phyloP scores from a whole-genome alignment of 30 jellyfish, hydroid and myxozoan species.

The Nemopilema nomurai region DNA sequence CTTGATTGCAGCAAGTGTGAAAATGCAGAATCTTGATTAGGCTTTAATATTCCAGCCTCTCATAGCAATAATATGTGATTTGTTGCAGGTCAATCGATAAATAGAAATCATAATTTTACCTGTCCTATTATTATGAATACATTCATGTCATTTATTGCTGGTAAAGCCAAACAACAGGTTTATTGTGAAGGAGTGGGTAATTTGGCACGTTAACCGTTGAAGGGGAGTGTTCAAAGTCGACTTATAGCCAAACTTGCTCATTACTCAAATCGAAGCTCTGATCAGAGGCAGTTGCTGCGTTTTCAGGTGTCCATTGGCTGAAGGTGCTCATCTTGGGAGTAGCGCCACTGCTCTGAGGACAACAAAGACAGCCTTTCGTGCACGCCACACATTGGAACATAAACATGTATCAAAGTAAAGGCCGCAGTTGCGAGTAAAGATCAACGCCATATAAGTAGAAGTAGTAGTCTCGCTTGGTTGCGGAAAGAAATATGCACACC shows the following conservation, averaged over 20 bases:
- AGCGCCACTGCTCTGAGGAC: too few relatives aligned
- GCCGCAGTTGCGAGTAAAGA: too few relatives aligned
- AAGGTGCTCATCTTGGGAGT: not conserved
- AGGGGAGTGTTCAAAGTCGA: conserved; percentile 4
- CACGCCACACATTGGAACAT: too few relatives aligned
- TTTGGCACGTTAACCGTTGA: conserved; percentile 7
- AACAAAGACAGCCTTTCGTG: too few relatives aligned
- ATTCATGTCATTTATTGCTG: not conserved
- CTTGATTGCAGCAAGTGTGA: not conserved
- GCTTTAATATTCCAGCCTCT: not conserved
- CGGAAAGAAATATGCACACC: too few relatives aligned
- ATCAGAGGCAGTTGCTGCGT: not conserved
- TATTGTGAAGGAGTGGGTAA: conserved; percentile 1
- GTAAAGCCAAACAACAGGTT: conserved; percentile 1
- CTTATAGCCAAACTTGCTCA: not conserved
- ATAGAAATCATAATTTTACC: conserved; percentile 19
- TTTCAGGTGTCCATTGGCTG: not conserved
- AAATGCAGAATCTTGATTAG: not conserved
- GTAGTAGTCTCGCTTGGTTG: too few relatives aligned
- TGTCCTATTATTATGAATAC: conserved; percentile 5
- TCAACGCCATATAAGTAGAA: too few relatives aligned
- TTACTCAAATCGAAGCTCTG: not conserved
- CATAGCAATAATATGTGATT: not conserved
- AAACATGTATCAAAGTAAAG: too few relatives aligned
- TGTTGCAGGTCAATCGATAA: conserved; percentile 38